Percentiles rank a stretch among this genome's conserved stretches.
Evolutionary conservation across 2,888 invertebrate species (phyloP).

Genomic region (Phortica okadai): DNA sequence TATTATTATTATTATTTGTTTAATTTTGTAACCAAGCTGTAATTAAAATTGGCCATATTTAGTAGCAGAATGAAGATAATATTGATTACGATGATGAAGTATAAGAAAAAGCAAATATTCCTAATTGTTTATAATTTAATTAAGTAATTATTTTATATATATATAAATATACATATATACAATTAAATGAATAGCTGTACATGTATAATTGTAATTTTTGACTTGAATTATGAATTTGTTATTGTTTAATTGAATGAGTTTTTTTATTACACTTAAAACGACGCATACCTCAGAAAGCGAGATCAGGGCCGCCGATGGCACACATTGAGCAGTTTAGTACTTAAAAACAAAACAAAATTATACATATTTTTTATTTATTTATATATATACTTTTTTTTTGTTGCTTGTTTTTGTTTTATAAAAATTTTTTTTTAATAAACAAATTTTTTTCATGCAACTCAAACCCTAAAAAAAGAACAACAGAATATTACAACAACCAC

Average conservation of each 20-base stretch:
- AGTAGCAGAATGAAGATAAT: neutral
- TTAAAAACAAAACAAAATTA: no score
- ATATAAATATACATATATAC: neutral
- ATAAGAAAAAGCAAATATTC: conserved; percentile 47
- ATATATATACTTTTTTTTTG: conserved; percentile 42
- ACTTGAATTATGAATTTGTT: neutral
- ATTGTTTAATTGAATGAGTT: neutral
- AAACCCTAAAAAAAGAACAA: conserved; percentile 30
- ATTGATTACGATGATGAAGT: neutral
- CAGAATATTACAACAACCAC: conserved; percentile 12
- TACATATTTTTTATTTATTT: no score
- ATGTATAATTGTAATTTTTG: no score
- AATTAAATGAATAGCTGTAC: neutral
- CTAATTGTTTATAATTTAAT: conserved; percentile 55
- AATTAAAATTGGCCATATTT: conserved; percentile 52
- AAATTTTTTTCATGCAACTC: conserved; percentile 18
- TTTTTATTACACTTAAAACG: conserved; percentile 8
- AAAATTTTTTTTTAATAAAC: neutral
- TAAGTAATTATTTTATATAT: neutral
- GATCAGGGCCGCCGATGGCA: neutral
- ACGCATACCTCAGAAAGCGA: neutral
- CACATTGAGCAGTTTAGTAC: no score
- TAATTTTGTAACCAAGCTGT: conserved; percentile 46
- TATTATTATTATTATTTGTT: no score
- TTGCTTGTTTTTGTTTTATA: conserved; percentile 7